These are phyloP conservation scores for Agrotis exclamationis DNA, from an alignment of 2,888 invertebrate species.

Conservation along the genomic window DNA sequence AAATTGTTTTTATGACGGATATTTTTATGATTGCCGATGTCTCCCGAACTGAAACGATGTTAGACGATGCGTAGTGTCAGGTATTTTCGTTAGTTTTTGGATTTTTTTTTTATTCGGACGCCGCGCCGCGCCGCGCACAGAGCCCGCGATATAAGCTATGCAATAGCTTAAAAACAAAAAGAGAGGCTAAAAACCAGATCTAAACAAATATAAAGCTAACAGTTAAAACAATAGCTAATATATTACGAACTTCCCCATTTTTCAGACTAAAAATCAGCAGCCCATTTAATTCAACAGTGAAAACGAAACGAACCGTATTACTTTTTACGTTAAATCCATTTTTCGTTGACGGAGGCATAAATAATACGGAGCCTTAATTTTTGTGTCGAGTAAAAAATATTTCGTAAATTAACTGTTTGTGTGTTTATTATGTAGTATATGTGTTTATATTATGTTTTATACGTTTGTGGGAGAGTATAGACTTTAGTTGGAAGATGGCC, in stretches of 20 bases:
- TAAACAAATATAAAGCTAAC: constrained; percentile 49
- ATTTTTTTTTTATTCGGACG: too few species aligned
- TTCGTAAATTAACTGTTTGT: constrained; percentile 49
- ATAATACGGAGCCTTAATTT: constrained; percentile 32
- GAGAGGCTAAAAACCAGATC: constrained; percentile 32
- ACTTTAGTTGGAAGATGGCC: constrained; percentile 34
- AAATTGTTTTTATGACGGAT: too few species aligned
- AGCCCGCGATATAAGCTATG: too few species aligned
- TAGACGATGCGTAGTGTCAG: too few species aligned
- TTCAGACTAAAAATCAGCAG: constrained; percentile 45
- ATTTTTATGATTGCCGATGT: too few species aligned
- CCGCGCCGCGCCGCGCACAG: too few species aligned
- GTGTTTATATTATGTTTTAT: constrained; percentile 18
- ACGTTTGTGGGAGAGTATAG: neutral
- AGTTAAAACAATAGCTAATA: constrained; percentile 56
- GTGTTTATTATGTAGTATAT: constrained; percentile 7
- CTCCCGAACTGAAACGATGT: too few species aligned
- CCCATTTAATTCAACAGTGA: constrained; percentile 48
- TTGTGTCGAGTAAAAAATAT: constrained; percentile 34
- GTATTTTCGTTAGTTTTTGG: too few species aligned
- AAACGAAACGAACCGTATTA: constrained; percentile 49
- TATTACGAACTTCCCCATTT: constrained; percentile 47
- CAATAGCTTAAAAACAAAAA: neutral
- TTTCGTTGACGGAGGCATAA: constrained; percentile 33
- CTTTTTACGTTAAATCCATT: constrained; percentile 38